Percentiles rank a stretch among this genome's conserved stretches.
Conservation (phyloP, 35 echinoderm and acorn worm species). For the Heliocidaris erythrogramma region DNA sequence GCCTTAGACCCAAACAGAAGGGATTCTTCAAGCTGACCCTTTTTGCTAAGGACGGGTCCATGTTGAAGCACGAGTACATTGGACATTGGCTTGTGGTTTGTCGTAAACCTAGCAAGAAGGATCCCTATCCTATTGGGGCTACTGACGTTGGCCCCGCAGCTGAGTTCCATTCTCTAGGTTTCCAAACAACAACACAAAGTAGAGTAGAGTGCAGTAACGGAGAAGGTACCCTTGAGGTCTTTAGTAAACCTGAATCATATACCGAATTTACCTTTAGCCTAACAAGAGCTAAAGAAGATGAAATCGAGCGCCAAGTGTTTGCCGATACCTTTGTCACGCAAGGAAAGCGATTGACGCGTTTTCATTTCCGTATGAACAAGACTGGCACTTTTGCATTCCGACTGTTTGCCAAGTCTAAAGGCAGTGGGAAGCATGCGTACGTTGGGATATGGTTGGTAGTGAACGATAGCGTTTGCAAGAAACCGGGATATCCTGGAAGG, state of each 20-base stretch:
- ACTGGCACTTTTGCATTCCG: constrained; percentile 29
- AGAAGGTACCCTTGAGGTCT: neutral
- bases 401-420: constrained; percentile 6
- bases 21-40: constrained; percentile 6
- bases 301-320: neutral
- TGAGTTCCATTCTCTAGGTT: neutral
- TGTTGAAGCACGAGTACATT: neutral
- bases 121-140: neutral
- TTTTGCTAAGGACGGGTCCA: neutral
- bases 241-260: neutral
- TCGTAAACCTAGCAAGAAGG: neutral
- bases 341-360: neutral
- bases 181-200: neutral
- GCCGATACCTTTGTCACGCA: constrained; percentile 19
- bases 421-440: neutral
- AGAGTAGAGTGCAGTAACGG: neutral
- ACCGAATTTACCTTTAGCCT: neutral
- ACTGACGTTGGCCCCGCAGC: neutral
- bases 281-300: neutral
- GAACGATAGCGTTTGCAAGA: neutral
- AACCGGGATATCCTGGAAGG: neutral
- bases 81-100: constrained; percentile 6
- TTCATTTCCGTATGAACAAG: constrained; percentile 11
- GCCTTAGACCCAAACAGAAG: neutral
- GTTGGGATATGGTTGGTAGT: constrained; percentile 14